Percentiles rank a stretch among this genome's conserved stretches.
These are phyloP conservation scores for Jacana jacana DNA, from an alignment of 2,113 vertebrate species.

Conservation along the genomic window DNA sequence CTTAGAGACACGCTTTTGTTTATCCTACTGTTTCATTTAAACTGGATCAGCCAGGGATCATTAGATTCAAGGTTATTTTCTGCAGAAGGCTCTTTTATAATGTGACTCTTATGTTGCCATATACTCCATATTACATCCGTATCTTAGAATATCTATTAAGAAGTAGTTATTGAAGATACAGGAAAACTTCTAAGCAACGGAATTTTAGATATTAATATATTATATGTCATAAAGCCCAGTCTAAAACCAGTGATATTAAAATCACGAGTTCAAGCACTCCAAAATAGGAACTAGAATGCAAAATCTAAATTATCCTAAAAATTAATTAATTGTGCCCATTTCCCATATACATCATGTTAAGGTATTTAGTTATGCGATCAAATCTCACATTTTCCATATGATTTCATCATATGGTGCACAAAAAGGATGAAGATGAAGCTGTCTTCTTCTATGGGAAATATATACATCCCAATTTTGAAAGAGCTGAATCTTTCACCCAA, in stretches of 20 bases:
- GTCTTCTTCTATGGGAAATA: background rate
- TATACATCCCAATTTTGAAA: background rate
- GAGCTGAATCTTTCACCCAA: background rate
- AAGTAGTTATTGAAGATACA: background rate
- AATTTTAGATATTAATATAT: background rate
- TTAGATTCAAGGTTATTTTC: background rate
- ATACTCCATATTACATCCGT: background rate
- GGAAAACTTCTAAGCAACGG: background rate
- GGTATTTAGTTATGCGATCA: background rate
- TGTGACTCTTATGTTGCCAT: background rate
- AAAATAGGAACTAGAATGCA: background rate
- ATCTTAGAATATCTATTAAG: background rate
- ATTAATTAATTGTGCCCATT: background rate
- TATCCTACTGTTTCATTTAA: constrained; percentile 12
- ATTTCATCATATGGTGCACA: background rate
- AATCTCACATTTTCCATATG: background rate
- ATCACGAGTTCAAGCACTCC: background rate
- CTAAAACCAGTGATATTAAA: background rate
- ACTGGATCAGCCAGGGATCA: background rate
- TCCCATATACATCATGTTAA: background rate
- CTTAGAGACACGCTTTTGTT: background rate
- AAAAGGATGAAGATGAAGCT: background rate
- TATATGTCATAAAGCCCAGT: background rate
- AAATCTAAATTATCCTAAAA: background rate
- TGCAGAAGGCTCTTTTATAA: background rate